phyloP scores from a whole-genome alignment of 2,797 vertebrate genomes.

The Labroides dimidiatus region DNA sequence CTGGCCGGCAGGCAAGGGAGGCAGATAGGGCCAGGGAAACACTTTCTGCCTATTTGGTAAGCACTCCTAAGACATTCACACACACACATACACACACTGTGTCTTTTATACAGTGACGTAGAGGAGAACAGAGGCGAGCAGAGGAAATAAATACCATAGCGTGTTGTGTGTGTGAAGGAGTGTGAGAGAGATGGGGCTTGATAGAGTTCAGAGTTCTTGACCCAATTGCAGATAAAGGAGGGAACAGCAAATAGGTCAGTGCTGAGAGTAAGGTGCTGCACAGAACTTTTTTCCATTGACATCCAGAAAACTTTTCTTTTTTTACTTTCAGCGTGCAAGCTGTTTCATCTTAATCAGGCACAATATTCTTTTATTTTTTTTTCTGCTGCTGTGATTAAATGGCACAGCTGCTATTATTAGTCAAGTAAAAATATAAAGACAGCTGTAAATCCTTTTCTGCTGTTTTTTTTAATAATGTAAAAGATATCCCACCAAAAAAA shows the following conservation, averaged over 20 bases:
- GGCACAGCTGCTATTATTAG: constrained; percentile 49
- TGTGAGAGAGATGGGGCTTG: constrained; percentile 68
- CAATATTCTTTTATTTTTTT: constrained; percentile 31
- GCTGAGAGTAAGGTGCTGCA: constrained; percentile 65
- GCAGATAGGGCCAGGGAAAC: constrained; percentile 74
- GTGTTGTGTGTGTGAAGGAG: constrained; percentile 56
- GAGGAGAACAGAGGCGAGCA: constrained; percentile 53
- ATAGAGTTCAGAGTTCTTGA: constrained; percentile 84
- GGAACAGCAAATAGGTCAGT: constrained; percentile 76
- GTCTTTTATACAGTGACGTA: constrained; percentile 62
- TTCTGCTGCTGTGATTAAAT: constrained; percentile 44
- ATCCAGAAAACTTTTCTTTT: constrained; percentile 36
- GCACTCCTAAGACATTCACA: constrained; percentile 68
- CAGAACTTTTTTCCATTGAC: constrained; percentile 30
- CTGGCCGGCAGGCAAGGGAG: constrained; percentile 77
- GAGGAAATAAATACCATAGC: constrained; percentile 60
- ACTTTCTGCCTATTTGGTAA: constrained; percentile 85
- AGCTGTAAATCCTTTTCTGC: constrained; percentile 46
- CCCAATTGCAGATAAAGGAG: constrained; percentile 82
- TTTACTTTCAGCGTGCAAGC: constrained; percentile 10
- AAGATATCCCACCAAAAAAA: constrained; percentile 40
- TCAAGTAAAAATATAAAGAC: constrained; percentile 43
- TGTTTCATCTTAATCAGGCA: constrained; percentile 15
- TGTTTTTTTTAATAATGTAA: constrained; percentile 39
- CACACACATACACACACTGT: constrained; percentile 8